These are phyloP conservation scores for Metaphire vulgaris DNA, from an alignment of 1,140 invertebrate genomes.

Conservation along the genomic window DNA sequence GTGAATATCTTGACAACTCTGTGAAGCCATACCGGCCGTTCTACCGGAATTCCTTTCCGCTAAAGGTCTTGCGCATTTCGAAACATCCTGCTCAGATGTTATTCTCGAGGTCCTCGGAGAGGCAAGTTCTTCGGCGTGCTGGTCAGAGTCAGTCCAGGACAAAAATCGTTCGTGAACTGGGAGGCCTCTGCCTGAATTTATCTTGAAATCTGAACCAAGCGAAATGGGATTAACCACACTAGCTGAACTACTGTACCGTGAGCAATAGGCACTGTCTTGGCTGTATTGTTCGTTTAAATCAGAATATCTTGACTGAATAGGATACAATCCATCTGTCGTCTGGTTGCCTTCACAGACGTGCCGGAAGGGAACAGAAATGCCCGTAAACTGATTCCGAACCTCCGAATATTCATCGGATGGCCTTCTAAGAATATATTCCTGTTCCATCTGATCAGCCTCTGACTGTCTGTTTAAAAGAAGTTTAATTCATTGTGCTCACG, in stretches of 20 bases:
- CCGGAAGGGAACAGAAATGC: no score
- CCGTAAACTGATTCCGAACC: no score
- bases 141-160: background rate
- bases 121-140: background rate
- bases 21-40: no score
- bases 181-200: background rate
- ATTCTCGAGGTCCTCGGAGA: background rate
- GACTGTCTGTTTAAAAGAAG: no score
- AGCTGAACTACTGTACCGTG: background rate
- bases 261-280: background rate
- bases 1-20: no score
- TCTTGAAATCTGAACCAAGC: background rate
- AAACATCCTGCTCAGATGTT: background rate
- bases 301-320: background rate
- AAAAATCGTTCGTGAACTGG: background rate
- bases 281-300: no score
- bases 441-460: no score
- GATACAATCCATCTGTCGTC: background rate
- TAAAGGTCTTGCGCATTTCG: no score
- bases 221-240: background rate
- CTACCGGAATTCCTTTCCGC: no score
- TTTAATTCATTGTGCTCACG: no score
- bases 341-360: background rate
- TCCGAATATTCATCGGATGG: no score
- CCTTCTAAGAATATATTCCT: no score